Percentiles rank a stretch among this genome's conserved stretches.
Conservation (phyloP, 2,888 invertebrate species). For the Netelia fuscicornis region DNA sequence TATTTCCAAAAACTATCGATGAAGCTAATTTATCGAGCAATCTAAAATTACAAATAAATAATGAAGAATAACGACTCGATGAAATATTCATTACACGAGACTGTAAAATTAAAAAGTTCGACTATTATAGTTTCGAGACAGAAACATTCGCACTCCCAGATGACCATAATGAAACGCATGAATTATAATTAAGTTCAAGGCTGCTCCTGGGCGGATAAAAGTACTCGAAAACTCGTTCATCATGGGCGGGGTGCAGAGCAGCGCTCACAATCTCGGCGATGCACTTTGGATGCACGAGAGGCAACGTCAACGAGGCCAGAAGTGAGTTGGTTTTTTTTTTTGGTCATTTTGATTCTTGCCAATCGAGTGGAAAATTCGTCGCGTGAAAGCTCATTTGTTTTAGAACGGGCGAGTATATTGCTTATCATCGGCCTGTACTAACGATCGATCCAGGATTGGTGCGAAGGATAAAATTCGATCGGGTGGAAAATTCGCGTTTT, state of each 20-base stretch:
- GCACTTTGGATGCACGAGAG: slow-evolving; percentile 83
- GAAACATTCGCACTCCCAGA: background rate
- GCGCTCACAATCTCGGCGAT: slow-evolving; percentile 82
- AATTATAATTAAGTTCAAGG: slow-evolving; percentile 40
- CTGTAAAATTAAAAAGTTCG: background rate
- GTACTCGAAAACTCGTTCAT: slow-evolving; percentile 35
- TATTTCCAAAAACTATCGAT: background rate
- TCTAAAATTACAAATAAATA: background rate
- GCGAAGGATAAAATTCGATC: slow-evolving; percentile 10
- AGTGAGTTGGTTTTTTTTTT: slow-evolving; percentile 74
- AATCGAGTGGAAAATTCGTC: background rate
- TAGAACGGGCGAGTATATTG: background rate
- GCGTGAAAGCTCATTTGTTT: background rate
- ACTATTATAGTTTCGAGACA: background rate
- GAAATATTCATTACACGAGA: background rate
- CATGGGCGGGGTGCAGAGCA: slow-evolving; percentile 83
- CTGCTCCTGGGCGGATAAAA: slow-evolving; percentile 28
- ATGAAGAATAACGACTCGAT: background rate
- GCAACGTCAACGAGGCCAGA: slow-evolving; percentile 80
- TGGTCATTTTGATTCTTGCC: background rate
- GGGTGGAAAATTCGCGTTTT: slow-evolving; percentile 7
- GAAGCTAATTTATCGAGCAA: background rate
- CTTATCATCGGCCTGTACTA: no score
- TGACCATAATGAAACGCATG: background rate
- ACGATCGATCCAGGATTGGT: slow-evolving; percentile 16